These are phyloP conservation scores for Fistularia tabacaria DNA, from an alignment of 2,797 vertebrate genomes.

Conservation along the genomic window DNA sequence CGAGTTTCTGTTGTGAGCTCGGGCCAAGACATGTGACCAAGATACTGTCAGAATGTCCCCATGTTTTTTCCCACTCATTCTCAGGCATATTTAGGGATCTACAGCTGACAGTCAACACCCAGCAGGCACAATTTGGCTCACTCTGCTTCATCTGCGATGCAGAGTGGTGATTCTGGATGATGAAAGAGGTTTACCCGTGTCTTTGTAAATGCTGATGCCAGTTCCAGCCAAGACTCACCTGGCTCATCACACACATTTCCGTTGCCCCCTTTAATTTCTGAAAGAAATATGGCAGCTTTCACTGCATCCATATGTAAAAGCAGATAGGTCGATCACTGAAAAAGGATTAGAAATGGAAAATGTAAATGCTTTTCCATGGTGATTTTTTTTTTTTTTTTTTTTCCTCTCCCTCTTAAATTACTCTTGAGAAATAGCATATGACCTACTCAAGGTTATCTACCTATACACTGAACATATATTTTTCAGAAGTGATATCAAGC, in stretches of 20 bases:
- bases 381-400: background rate
- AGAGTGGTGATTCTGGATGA: slow-evolving; percentile 57
- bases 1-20: slow-evolving; percentile 15
- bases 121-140: slow-evolving; percentile 44
- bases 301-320: slow-evolving; percentile 45
- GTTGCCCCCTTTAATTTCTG: slow-evolving; percentile 55
- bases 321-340: slow-evolving; percentile 20
- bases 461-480: too few species aligned
- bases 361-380: slow-evolving; percentile 18
- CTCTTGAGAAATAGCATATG: slow-evolving; percentile 3
- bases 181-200: slow-evolving; percentile 63
- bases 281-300: slow-evolving; percentile 47
- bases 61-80: slow-evolving; percentile 16
- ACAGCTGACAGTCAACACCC: slow-evolving; percentile 38
- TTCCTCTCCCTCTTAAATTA: slow-evolving; percentile 17
- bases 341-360: slow-evolving; percentile 39
- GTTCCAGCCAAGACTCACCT: slow-evolving; percentile 53
- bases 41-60: slow-evolving; percentile 13
- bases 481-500: too few species aligned
- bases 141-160: slow-evolving; percentile 46
- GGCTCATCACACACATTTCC: slow-evolving; percentile 55
- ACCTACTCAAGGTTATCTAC: background rate
- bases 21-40: slow-evolving; percentile 25
- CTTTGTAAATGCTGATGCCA: slow-evolving; percentile 61
- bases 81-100: slow-evolving; percentile 38